Evolutionary conservation across 2,888 invertebrate species (phyloP), one percentile per base, ranked within the genome.

Genomic region (Watsonalla binaria): DNA sequence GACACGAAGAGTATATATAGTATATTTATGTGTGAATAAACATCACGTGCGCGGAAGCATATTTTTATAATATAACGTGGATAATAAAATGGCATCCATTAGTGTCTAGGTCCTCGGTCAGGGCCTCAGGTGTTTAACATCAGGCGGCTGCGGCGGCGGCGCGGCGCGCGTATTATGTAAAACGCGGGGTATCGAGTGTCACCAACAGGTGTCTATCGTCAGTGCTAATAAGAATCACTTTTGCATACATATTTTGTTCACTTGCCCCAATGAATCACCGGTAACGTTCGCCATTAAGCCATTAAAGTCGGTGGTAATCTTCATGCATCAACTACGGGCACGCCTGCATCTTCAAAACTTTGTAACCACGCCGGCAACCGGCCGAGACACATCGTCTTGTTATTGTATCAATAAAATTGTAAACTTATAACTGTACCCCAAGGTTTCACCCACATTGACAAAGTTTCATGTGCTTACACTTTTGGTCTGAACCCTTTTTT

Each of bases 151-250:
- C 68, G 74, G 75, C 72, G 66, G 78, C 68, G 74, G 74, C 72
- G 66, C 60, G 68, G 57, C 61, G 62, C 63, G 60, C 58, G 68
- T 76, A 78, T 84, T 82, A 84, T 79, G 79, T 82, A 82, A 83
- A 80, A 71, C 70, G 74, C 68, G 60, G 62, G 61, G 75, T 84
- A 76, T 85, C 83, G 66, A 71, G 63, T 85, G 64, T 75, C 83
- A 62, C 63, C 68, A 72, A 76, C 85, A 84, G 84, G 84, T 85
- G 83, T 76, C 73, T 76, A 70, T 66, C 70, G 65, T 54, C 57
- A 37, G 14, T 37, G 62, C 65, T 76, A 78, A 78, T 80, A 75
- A 74, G 65, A 78, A 78, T 74, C 71, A 78, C 66, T 74, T 60
- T 70, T 61, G 64, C 57, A 54, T 42, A 42, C 67, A 69, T 68